Evolutionary conservation across 2,797 vertebrate species (phyloP).

Genomic region (Hipposideros larvatus): DNA sequence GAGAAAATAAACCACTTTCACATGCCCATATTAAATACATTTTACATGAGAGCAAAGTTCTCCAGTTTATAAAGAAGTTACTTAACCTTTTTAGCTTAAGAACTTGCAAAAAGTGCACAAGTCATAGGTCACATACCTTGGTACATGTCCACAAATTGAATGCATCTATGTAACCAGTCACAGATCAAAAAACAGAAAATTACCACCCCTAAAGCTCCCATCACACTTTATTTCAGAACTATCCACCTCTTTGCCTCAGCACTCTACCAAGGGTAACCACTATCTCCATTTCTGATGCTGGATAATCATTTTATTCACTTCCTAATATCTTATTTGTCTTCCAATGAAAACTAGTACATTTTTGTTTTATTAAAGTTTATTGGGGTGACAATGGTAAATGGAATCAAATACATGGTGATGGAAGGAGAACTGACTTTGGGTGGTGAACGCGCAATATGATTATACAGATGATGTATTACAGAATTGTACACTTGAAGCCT

Average conservation of each 20-base stretch:
- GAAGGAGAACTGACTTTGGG: no score
- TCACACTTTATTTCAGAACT: neutral
- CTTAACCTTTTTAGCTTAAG: neutral
- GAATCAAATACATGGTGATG: no score
- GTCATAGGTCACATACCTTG: neutral
- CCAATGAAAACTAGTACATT: neutral
- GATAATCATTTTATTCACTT: neutral
- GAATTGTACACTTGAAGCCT: no score
- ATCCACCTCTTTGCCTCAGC: accelerated
- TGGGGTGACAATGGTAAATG: no score
- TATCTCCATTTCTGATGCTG: neutral
- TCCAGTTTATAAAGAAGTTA: neutral
- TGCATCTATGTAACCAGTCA: accelerated
- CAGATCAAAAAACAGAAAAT: neutral
- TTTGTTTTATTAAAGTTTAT: no score
- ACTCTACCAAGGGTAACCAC: accelerated
- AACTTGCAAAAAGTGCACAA: neutral
- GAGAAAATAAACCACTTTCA: neutral
- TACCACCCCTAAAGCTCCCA: neutral
- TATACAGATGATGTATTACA: no score
- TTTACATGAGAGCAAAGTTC: neutral
- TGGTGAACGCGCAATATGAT: no score
- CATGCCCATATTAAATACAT: neutral
- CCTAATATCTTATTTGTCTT: neutral
- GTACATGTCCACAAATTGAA: neutral